Conservation (phyloP, 2,888 invertebrate genomes). For the Chironomus tentans region DNA sequence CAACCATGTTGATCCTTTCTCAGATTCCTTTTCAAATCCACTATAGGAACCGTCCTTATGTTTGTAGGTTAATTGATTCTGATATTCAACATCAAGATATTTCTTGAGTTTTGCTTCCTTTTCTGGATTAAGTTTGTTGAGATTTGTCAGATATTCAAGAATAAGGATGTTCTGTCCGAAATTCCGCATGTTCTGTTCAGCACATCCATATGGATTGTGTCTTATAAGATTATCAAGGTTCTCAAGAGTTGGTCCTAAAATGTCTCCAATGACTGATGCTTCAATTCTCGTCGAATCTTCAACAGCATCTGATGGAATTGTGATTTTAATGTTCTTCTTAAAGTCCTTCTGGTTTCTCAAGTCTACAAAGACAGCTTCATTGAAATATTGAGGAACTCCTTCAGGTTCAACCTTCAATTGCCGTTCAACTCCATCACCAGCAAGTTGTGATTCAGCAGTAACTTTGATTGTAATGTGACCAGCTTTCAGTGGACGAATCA, state of each 20-base stretch:
- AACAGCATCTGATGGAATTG: slow-evolving; percentile 47
- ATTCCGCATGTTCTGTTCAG: slow-evolving; percentile 63
- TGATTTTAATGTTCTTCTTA: slow-evolving; percentile 42
- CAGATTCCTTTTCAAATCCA: slow-evolving; percentile 47
- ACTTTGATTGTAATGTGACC: slow-evolving; percentile 61
- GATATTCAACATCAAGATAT: slow-evolving; percentile 52
- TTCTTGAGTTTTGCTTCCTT: slow-evolving; percentile 47
- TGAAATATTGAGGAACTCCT: slow-evolving; percentile 57
- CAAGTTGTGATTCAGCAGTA: slow-evolving; percentile 45
- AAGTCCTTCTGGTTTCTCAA: slow-evolving; percentile 45
- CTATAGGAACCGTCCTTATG: slow-evolving; percentile 52
- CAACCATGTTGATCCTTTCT: slow-evolving; percentile 50
- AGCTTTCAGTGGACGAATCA: slow-evolving; percentile 57
- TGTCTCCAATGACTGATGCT: slow-evolving; percentile 50
- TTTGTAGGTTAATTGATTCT: slow-evolving; percentile 49
- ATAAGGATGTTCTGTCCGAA: slow-evolving; percentile 60
- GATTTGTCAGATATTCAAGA: slow-evolving; percentile 49
- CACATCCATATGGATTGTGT: slow-evolving; percentile 62
- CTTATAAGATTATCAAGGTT: slow-evolving; percentile 47
- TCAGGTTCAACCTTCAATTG: slow-evolving; percentile 57
- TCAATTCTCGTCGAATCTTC: slow-evolving; percentile 51
- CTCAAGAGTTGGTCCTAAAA: slow-evolving; percentile 51
- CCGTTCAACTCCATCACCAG: slow-evolving; percentile 53
- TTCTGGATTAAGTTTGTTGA: slow-evolving; percentile 44
- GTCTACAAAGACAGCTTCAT: slow-evolving; percentile 59